A percentile compares a stretch with the other conserved stretches of the same genome.
These are phyloP conservation scores for Tapirus terrestris DNA, from an alignment of 2,113 vertebrate genomes.

Conservation along the genomic window DNA sequence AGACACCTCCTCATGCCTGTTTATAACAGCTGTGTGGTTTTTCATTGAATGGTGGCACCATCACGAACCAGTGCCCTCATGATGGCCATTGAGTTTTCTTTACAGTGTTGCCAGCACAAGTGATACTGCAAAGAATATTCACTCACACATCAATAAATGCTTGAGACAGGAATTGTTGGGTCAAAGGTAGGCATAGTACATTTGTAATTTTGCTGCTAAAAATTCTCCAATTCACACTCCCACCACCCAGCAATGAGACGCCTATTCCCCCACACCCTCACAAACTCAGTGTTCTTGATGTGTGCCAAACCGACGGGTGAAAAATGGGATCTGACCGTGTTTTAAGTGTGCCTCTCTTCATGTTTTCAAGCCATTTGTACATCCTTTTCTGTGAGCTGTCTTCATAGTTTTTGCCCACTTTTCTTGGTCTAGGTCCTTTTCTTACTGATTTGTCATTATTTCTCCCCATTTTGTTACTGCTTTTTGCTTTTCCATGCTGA, in stretches of 20 bases:
- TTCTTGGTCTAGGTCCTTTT: background rate
- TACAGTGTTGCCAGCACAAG: background rate
- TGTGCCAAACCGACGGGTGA: background rate
- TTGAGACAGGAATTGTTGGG: background rate
- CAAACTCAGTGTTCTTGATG: rapidly evolving
- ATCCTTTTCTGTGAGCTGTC: background rate
- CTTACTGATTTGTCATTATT: background rate
- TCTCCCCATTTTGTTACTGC: background rate
- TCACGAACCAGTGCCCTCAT: background rate
- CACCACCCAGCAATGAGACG: background rate
- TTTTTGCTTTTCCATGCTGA: background rate
- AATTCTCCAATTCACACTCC: background rate
- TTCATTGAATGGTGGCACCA: background rate
- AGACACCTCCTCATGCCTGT: background rate
- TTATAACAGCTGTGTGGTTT: background rate
- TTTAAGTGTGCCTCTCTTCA: background rate
- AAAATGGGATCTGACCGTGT: background rate
- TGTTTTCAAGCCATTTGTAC: background rate
- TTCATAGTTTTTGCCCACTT: background rate
- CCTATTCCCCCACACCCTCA: background rate
- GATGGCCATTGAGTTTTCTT: background rate
- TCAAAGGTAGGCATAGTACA: background rate
- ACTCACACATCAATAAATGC: background rate
- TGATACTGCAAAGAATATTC: background rate
- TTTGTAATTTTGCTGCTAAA: background rate